phyloP scores from a whole-genome alignment of 2,888 invertebrate species.

The Cheilosia grossa region DNA sequence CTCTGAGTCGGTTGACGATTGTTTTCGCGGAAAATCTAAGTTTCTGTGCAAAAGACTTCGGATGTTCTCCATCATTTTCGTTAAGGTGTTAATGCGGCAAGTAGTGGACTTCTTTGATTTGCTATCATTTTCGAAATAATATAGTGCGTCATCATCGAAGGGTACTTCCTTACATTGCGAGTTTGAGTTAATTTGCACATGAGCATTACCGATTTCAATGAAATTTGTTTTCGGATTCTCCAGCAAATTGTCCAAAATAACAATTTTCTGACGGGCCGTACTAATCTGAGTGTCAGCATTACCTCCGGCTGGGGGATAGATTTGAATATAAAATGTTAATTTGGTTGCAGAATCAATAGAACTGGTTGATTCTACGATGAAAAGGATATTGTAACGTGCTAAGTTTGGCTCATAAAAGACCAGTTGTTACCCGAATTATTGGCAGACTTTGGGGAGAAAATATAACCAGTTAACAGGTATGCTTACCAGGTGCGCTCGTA shows the following conservation, averaged over 20 bases:
- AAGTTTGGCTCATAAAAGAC: no score
- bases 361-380: no score
- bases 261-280: constrained; percentile 65
- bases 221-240: constrained; percentile 79
- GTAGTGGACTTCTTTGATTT: constrained; percentile 20
- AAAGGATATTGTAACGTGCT: no score
- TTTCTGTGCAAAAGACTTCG: constrained; percentile 46
- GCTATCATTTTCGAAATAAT: constrained; percentile 55
- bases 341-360: not conserved
- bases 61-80: constrained; percentile 54
- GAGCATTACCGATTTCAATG: constrained; percentile 76
- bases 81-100: constrained; percentile 28
- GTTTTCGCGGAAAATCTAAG: constrained; percentile 15
- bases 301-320: constrained; percentile 7
- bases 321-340: not conserved
- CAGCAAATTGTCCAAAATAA: constrained; percentile 79
- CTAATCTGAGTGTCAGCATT: constrained; percentile 3
- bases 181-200: constrained; percentile 40
- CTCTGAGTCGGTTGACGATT: constrained; percentile 46
- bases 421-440: no score
- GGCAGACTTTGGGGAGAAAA: no score
- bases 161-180: not conserved
- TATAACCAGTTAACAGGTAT: not conserved
- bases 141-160: constrained; percentile 31
- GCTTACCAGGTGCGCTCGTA: constrained; percentile 47